These are phyloP conservation scores for Agrenia bidenticulata DNA, from an alignment of 2,888 invertebrate genomes.

Conservation along the genomic window DNA sequence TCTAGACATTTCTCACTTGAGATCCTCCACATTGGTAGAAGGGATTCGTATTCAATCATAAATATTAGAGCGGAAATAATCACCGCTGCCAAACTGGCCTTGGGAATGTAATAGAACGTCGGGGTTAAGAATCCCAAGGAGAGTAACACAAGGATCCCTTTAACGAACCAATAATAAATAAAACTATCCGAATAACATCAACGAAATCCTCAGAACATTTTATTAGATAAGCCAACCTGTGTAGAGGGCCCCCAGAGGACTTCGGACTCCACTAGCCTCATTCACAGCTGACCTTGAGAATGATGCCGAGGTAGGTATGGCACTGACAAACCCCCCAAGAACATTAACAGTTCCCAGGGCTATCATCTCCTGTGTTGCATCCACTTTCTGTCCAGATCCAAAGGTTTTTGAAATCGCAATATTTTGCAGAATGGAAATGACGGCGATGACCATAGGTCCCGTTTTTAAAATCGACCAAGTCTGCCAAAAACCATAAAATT, in stretches of 20 bases:
- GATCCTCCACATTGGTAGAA: constrained; percentile 40
- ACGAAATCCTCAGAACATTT: too few relatives aligned
- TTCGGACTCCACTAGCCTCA: constrained; percentile 82
- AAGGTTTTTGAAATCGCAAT: constrained; percentile 93
- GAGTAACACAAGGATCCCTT: constrained; percentile 25
- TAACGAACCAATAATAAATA: neutral
- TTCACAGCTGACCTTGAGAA: constrained; percentile 88
- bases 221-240: too few relatives aligned
- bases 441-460: constrained; percentile 80
- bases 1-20: too few relatives aligned
- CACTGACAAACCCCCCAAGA: constrained; percentile 76
- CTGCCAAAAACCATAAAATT: constrained; percentile 21
- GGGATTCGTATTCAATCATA: constrained; percentile 33
- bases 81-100: constrained; percentile 32
- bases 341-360: constrained; percentile 70
- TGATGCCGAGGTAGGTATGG: constrained; percentile 85
- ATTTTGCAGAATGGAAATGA: constrained; percentile 87
- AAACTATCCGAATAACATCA: too few relatives aligned
- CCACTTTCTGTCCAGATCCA: constrained; percentile 70
- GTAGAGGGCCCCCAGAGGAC: constrained; percentile 77
- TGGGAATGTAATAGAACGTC: constrained; percentile 39
- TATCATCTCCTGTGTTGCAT: constrained; percentile 89
- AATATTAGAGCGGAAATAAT: constrained; percentile 41
- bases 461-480: constrained; percentile 64
- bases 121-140: constrained; percentile 36